Conservation (phyloP, 2,797 vertebrate genomes). For the Monodelphis domestica region DNA sequence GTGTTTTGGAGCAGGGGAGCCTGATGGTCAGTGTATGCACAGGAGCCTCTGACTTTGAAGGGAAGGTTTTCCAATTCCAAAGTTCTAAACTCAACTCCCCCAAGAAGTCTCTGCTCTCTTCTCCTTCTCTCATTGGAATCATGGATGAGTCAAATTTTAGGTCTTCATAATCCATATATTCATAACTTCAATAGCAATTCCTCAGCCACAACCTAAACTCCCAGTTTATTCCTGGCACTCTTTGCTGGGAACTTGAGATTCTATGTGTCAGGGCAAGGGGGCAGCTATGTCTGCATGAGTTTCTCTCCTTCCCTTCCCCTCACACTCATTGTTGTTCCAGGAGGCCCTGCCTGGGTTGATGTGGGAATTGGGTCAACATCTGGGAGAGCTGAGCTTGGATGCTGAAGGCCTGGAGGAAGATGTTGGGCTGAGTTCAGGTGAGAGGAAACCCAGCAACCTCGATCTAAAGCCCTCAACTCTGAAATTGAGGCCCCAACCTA, state of each 20-base stretch:
- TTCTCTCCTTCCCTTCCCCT: neutral
- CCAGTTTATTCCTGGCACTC: neutral
- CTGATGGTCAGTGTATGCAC: neutral
- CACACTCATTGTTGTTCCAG: slow-evolving; percentile 47
- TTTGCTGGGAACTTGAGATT: neutral
- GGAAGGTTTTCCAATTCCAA: neutral
- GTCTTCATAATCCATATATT: no score
- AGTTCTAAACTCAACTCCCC: neutral
- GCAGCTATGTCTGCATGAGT: neutral
- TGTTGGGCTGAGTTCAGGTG: slow-evolving; percentile 85
- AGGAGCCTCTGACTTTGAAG: neutral
- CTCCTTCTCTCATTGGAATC: no score
- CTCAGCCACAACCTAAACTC: no score
- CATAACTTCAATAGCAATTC: no score
- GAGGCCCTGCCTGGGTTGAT: slow-evolving; percentile 86
- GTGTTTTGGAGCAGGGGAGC: neutral
- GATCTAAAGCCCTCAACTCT: neutral
- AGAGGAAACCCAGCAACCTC: slow-evolving; percentile 4
- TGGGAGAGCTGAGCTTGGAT: slow-evolving; percentile 88
- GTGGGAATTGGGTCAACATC: slow-evolving; percentile 89
- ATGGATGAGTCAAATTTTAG: no score
- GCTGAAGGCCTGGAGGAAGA: slow-evolving; percentile 81
- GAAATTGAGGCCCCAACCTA: neutral
- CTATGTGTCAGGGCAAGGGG: neutral
- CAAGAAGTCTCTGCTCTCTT: neutral